Evolutionary conservation across 2,113 vertebrate species (phyloP), one percentile per base, ranked within the genome.

Genomic region (Tyto alba): DNA sequence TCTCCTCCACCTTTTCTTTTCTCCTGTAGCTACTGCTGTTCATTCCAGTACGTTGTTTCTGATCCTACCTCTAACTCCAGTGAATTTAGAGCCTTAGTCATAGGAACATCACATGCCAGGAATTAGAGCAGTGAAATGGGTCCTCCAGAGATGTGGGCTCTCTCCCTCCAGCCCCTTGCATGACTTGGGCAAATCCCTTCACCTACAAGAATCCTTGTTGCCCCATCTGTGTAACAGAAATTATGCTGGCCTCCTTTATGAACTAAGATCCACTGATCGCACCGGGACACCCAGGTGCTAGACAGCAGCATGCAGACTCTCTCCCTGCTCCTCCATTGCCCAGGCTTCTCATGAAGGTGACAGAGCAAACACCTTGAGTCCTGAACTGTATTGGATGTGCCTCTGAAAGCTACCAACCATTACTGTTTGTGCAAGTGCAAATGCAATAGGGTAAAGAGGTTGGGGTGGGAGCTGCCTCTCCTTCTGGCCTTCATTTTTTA

Each of bases 91-190:
- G 23, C 40, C 38, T 66, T 17, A 53, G 59, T 48, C 5, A 1
- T 9, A 59, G 38, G 40, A 43, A 43, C 66, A 47, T 69, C 9
- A 25, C 11, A 0, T 12, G 4, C 27, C 32, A 30, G 71, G 55
- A 52, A 45, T 43, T 11, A 21, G n/a, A 82, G 43, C 34, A 40
- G 13, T 27, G 23, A 79, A 43, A 76, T 2, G 6, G 20, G 36
- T 72, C 15, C n/a, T 13, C 32, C 62, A 34, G 34, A n/a, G 20
- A 48, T 3, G 0, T 10, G 8, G 16, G 25, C 17, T 47, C 32
- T 19, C 41, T 22, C 34, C 43, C 25, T 53, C n/a, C 60, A 63
- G 30, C 26, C 22, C 0, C 0, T n/a, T 38, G 15, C 10, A 5
- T 38, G 41, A 16, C 12, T 3, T 5, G 30, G 27, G 25, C 7